phyloP scores from a whole-genome alignment of 2,888 invertebrate species.

The Ptychoptera albimana region DNA sequence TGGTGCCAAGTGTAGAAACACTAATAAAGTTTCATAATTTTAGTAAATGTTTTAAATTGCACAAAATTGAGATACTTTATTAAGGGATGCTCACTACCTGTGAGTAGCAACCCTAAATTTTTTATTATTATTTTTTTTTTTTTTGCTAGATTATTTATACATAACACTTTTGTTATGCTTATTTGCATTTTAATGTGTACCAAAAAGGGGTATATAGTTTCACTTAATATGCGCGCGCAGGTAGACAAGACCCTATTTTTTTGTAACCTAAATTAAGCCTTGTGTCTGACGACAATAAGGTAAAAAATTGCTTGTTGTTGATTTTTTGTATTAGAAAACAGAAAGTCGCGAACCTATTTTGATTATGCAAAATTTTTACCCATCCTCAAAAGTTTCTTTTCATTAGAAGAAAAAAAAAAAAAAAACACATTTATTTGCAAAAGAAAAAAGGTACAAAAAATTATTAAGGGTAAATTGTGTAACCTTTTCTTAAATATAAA shows the following conservation, averaged over 20 bases:
- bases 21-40: constrained; percentile 3
- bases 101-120: not conserved
- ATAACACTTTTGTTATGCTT: not conserved
- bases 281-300: not conserved
- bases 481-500: constrained; percentile 4
- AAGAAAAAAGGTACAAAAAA: not conserved
- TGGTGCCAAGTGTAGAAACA: constrained; percentile 4
- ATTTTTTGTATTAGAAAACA: constrained; percentile 3
- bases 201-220: constrained; percentile 11
- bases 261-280: not conserved
- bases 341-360: constrained; percentile 7
- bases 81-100: constrained; percentile 5
- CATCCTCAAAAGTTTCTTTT: constrained; percentile 3
- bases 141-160: not conserved
- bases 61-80: constrained; percentile 1
- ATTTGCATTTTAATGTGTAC: constrained; percentile 12
- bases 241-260: constrained; percentile 8
- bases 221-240: constrained; percentile 13
- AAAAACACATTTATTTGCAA: not conserved
- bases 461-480: constrained; percentile 1
- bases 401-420: no score
- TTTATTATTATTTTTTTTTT: not conserved
- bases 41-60: not conserved
- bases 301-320: not conserved
- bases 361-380: constrained; percentile 11